phyloP scores from a whole-genome alignment of 2,113 vertebrate genomes.

The Vidua chalybeata region DNA sequence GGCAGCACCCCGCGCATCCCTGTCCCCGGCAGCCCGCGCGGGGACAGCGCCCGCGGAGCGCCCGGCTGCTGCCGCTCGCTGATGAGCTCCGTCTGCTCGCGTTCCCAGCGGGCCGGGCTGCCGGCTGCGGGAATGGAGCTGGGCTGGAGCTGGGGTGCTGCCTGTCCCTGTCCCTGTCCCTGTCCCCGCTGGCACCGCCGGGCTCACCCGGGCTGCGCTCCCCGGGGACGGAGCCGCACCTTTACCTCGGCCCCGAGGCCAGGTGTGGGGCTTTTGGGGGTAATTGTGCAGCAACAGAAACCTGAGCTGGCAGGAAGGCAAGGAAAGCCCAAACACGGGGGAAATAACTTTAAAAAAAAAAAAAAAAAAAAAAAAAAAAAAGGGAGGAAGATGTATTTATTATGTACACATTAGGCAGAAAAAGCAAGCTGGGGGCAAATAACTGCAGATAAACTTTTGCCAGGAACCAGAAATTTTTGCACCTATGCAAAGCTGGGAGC shows the following conservation, averaged over 20 bases:
- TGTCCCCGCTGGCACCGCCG: no score
- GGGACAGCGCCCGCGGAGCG: not conserved
- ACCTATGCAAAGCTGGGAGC: not conserved
- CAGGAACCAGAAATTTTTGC: not conserved
- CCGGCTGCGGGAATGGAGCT: no score
- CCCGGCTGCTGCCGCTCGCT: not conserved
- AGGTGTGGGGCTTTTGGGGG: not conserved
- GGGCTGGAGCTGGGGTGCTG: not conserved
- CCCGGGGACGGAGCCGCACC: not conserved
- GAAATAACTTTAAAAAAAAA: no score
- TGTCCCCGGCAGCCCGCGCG: accelerated
- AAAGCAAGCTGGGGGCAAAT: conserved; percentile 2
- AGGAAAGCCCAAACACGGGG: not conserved
- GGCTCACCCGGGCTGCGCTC: not conserved
- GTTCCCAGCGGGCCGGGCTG: not conserved
- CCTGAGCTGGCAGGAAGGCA: not conserved
- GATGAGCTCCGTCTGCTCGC: not conserved
- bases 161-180: no score
- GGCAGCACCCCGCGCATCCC: accelerated
- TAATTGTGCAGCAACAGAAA: not conserved
- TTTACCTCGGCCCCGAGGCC: accelerated
- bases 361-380: no score
- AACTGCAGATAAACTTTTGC: conserved; percentile 26
- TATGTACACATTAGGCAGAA: not conserved
- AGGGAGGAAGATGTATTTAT: accelerated